Percentiles rank a stretch among this genome's conserved stretches.
Evolutionary conservation across 2,888 invertebrate species (phyloP).

Genomic region (Drosophila fulvimacula): DNA sequence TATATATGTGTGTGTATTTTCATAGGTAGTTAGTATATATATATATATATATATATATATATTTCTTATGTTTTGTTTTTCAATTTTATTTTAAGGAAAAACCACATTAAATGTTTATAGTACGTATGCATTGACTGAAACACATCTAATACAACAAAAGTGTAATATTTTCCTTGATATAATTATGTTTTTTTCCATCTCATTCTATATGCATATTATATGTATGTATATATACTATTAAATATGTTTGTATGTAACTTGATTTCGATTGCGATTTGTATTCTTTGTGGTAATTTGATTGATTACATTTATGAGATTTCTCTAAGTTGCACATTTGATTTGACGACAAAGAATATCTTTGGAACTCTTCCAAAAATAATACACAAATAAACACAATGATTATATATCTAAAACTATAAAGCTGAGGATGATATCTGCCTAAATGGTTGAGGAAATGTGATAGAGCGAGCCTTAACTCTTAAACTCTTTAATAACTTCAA

Average conservation of each 20-base stretch:
- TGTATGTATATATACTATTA: constrained; percentile 38
- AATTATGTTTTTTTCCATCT: constrained; percentile 33
- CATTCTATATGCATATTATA: constrained; percentile 39
- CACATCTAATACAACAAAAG: constrained; percentile 74
- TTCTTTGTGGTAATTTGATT: constrained; percentile 53
- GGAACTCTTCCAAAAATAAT: too few relatives aligned
- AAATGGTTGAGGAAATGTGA: neutral
- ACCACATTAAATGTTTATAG: constrained; percentile 36
- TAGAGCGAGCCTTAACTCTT: neutral
- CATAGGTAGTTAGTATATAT: constrained; percentile 41
- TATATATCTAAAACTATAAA: neutral
- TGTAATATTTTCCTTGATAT: constrained; percentile 57
- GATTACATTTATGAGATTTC: constrained; percentile 51
- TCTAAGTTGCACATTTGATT: constrained; percentile 51
- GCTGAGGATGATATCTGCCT: constrained; percentile 1
- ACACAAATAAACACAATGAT: neutral
- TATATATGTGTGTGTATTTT: constrained; percentile 48
- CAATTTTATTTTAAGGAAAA: constrained; percentile 38
- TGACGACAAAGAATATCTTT: constrained; percentile 13
- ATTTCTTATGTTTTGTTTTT: neutral
- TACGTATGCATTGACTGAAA: constrained; percentile 45
- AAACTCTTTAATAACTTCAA: constrained; percentile 1
- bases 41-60: constrained; percentile 25
- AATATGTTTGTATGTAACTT: constrained; percentile 52
- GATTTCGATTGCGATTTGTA: constrained; percentile 38